phyloP scores from a whole-genome alignment of 2,113 vertebrate genomes.

The Numenius arquata region DNA sequence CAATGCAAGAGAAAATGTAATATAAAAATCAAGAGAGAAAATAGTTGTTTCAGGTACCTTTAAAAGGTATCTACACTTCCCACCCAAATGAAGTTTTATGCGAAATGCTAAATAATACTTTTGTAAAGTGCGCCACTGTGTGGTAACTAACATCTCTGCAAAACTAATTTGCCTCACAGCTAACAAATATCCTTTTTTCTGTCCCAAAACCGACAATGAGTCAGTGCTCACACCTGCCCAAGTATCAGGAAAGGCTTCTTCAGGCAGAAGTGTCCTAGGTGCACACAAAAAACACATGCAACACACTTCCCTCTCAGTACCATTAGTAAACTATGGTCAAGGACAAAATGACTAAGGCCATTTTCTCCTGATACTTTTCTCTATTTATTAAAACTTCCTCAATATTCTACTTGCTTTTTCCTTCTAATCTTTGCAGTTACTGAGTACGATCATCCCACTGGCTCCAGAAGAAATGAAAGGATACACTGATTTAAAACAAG shows the following conservation, averaged over 20 bases:
- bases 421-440: not conserved
- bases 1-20: not conserved
- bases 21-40: not conserved
- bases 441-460: not conserved
- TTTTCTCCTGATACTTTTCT: not conserved
- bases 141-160: not conserved
- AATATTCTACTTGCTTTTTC: not conserved
- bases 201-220: not conserved
- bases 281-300: fast-evolving
- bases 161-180: not conserved
- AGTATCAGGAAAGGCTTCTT: not conserved
- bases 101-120: not conserved
- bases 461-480: not conserved
- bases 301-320: not conserved
- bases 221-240: not conserved
- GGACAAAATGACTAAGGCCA: not conserved
- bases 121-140: conserved; percentile 16
- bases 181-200: not conserved
- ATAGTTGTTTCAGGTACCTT: not conserved
- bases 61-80: not conserved
- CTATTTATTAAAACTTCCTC: not conserved
- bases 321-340: not conserved
- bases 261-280: not conserved
- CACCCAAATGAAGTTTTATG: not conserved
- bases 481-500: not conserved